A percentile compares a stretch with the other conserved stretches of the same genome.
Conservation (phyloP, 2,888 invertebrate species). For the Galerucella calmariensis region DNA sequence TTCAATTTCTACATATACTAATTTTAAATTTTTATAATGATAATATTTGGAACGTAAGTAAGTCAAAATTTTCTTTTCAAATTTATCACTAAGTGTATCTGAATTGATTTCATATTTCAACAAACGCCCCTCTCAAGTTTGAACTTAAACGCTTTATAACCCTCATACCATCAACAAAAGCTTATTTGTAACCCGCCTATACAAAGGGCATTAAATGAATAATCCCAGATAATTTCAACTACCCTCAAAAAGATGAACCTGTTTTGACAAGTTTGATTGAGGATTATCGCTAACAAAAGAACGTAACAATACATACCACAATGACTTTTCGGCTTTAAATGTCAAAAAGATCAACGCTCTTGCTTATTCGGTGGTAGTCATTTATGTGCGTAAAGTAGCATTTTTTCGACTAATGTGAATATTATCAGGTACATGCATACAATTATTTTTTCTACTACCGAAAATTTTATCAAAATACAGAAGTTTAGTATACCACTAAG, state of each 20-base stretch:
- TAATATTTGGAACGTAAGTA: too few relatives aligned
- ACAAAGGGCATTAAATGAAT: constrained; percentile 10
- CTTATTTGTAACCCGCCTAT: constrained; percentile 10
- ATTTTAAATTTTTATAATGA: too few relatives aligned
- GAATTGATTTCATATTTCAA: background rate
- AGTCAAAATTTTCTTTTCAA: too few relatives aligned
- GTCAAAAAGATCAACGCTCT: background rate
- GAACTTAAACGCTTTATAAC: constrained; percentile 3
- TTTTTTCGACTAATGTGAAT: too few relatives aligned
- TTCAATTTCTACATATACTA: too few relatives aligned
- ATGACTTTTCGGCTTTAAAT: background rate
- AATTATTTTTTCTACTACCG: too few relatives aligned
- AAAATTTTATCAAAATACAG: too few relatives aligned
- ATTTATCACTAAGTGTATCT: too few relatives aligned
- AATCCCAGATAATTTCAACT: background rate
- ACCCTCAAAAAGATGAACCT: background rate
- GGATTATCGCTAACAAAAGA: background rate
- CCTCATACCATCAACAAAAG: constrained; percentile 4
- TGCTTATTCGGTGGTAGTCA: too few relatives aligned
- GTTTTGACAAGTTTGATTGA: background rate
- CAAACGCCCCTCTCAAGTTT: background rate
- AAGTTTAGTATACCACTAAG: too few relatives aligned
- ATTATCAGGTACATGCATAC: too few relatives aligned
- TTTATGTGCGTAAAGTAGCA: too few relatives aligned
- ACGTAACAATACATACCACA: background rate